Conservation (phyloP, 2,113 vertebrate genomes). For the Pachycephala philippinensis region DNA sequence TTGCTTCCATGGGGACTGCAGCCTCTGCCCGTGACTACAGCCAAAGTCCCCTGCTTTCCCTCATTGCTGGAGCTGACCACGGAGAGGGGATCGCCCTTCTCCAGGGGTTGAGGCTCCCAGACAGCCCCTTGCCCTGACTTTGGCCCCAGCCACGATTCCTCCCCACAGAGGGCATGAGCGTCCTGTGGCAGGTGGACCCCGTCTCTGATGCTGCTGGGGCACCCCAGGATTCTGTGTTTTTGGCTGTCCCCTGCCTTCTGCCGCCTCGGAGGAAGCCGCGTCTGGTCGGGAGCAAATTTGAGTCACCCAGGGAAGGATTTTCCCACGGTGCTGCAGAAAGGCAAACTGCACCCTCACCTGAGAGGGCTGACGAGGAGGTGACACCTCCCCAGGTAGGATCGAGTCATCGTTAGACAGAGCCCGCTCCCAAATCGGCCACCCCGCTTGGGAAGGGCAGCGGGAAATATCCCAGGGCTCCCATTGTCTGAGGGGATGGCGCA, state of each 20-base stretch:
- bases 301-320: slow-evolving; percentile 25
- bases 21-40: accelerated
- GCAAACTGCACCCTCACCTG: background rate
- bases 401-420: background rate
- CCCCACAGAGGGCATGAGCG: accelerated
- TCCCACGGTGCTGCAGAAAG: slow-evolving; percentile 44
- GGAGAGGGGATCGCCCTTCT: background rate
- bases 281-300: background rate
- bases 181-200: accelerated
- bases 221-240: background rate
- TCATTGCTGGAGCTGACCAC: accelerated
- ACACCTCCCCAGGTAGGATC: background rate
- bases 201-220: accelerated
- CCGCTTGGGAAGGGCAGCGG: accelerated
- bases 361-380: slow-evolving; percentile 33
- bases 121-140: background rate
- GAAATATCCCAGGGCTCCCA: background rate
- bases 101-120: accelerated
- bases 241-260: background rate
- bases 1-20: no score
- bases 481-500: background rate
- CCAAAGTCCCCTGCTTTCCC: background rate
- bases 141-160: background rate
- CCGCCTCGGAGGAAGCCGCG: accelerated
- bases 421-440: background rate